phyloP scores from a whole-genome alignment of 2,113 vertebrate species.

The Laterallus jamaicensis region DNA sequence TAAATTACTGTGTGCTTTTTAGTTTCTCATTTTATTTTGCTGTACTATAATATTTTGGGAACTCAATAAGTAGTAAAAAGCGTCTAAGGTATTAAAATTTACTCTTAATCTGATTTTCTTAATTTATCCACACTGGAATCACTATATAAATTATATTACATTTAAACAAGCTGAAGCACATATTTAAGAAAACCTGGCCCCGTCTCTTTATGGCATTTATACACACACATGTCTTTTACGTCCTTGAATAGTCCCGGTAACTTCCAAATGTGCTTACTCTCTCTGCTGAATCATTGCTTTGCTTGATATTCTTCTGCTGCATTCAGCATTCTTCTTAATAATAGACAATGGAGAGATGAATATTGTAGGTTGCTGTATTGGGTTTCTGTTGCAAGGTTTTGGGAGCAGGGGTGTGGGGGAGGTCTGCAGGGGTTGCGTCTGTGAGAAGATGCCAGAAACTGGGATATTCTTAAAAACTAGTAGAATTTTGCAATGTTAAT shows the following conservation, averaged over 20 bases:
- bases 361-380: not conserved
- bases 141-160: not conserved
- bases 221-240: accelerated
- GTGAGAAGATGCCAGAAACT: not conserved
- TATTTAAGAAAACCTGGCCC: not conserved
- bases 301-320: slow-evolving; percentile 4
- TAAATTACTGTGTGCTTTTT: not conserved
- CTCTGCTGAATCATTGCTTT: slow-evolving; percentile 50
- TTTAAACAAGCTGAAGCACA: not conserved
- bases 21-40: not conserved
- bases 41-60: not conserved
- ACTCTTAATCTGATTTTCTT: not conserved
- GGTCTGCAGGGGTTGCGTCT: not conserved
- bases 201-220: not conserved
- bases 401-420: no score
- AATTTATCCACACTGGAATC: not conserved
- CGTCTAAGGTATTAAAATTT: not conserved
- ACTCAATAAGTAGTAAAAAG: not conserved
- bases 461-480: not conserved
- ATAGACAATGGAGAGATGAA: not conserved
- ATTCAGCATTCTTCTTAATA: slow-evolving; percentile 46
- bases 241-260: slow-evolving; percentile 1
- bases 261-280: slow-evolving; percentile 10
- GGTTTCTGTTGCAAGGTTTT: not conserved
- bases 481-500: not conserved